Evolutionary conservation across 2,888 invertebrate genomes (phyloP).

Genomic region (Catocala fraxini): DNA sequence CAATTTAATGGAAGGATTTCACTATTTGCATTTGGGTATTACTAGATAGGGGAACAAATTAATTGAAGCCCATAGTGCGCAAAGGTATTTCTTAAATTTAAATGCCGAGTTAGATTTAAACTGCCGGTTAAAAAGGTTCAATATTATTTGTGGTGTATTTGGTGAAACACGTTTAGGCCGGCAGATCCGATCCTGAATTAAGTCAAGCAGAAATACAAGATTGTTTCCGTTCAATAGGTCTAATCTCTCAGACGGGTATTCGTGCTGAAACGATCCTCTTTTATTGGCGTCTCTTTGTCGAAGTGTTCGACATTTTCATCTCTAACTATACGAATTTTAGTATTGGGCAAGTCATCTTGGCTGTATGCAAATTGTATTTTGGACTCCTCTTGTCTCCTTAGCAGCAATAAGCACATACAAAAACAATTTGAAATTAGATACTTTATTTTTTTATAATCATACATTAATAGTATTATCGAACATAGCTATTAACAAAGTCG

Average conservation of each 20-base stretch:
- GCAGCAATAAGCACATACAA: too few relatives aligned
- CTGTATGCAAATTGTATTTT: conserved; percentile 5
- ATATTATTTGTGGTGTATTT: conserved; percentile 55
- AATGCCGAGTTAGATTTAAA: conserved; percentile 10
- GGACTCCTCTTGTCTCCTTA: too few relatives aligned
- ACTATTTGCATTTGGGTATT: conserved; percentile 11
- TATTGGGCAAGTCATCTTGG: conserved; percentile 39
- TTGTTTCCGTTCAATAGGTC: conserved; percentile 84
- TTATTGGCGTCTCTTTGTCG: conserved; percentile 81
- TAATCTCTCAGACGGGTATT: conserved; percentile 84
- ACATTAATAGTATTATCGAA: too few relatives aligned
- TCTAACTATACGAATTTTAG: conserved; percentile 53
- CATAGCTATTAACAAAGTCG: too few relatives aligned
- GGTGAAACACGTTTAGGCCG: conserved; percentile 62
- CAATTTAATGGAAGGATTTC: conserved; percentile 37
- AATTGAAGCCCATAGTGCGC: not conserved
- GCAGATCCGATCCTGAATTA: conserved; percentile 67
- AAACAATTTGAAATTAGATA: too few relatives aligned
- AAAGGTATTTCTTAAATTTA: conserved; percentile 8
- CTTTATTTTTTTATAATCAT: too few relatives aligned
- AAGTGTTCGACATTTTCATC: conserved; percentile 72
- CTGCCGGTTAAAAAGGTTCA: conserved; percentile 29
- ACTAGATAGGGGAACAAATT: conserved; percentile 1
- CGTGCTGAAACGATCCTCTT: conserved; percentile 83
- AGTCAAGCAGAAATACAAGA: conserved; percentile 84